Conservation (phyloP, 1,140 invertebrate genomes). For the Drosophila nannoptera region DNA sequence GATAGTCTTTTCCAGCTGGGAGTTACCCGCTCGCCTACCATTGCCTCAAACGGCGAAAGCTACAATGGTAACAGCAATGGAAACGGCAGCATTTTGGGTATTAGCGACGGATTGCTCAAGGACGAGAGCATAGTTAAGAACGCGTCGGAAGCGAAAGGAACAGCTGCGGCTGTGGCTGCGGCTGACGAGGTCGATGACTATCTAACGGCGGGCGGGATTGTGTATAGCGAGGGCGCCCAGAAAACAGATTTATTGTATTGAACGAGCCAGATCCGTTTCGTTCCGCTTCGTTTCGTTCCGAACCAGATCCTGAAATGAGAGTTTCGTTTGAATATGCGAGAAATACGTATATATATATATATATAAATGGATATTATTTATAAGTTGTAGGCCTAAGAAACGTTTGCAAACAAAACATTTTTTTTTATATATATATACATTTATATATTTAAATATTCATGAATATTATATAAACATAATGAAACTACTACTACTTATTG, state of each 20-base stretch:
- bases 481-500: conserved; percentile 24
- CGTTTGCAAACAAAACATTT: conserved; percentile 33
- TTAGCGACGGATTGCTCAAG: conserved; percentile 59
- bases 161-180: conserved; percentile 2
- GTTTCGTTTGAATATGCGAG: background rate
- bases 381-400: conserved; percentile 57
- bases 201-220: conserved; percentile 81
- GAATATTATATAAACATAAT: conserved; percentile 16
- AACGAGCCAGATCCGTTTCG: conserved; percentile 29
- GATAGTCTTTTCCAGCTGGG: conserved; percentile 83
- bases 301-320: background rate
- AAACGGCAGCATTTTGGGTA: conserved; percentile 55
- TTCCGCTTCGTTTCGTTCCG: background rate
- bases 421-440: conserved; percentile 57
- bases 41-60: conserved; percentile 44
- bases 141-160: background rate
- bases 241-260: conserved; percentile 84
- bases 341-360: conserved; percentile 33
- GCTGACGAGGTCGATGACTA: conserved; percentile 67
- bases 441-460: conserved; percentile 35
- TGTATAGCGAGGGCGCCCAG: conserved; percentile 82
- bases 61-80: conserved; percentile 16
- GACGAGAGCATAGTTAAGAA: conserved; percentile 3
- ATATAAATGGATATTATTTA: conserved; percentile 65
- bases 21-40: conserved; percentile 80